phyloP scores from a whole-genome alignment of 1,140 invertebrate genomes.

The Neodiprion lecontei region DNA sequence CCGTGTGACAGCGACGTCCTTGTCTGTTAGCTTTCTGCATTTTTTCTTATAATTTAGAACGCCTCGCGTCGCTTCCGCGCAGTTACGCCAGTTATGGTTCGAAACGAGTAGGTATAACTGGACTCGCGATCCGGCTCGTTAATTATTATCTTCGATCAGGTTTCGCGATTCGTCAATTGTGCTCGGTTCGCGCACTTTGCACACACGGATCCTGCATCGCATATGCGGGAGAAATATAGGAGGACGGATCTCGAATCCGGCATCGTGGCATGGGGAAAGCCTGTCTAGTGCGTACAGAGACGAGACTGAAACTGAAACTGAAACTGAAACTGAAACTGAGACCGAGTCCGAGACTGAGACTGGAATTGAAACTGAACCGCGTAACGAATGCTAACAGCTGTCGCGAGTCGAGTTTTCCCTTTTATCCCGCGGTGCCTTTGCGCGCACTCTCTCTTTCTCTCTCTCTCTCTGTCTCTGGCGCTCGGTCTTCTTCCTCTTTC shows the following conservation, averaged over 20 bases:
- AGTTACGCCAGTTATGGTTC: no score
- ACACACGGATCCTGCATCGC: no score
- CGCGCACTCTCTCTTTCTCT: neutral
- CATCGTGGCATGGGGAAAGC: no score
- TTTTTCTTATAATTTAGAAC: neutral
- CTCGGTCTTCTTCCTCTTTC: neutral
- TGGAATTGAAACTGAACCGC: constrained; percentile 7
- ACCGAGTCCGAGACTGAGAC: neutral
- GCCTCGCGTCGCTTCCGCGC: no score
- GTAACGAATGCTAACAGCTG: constrained; percentile 1
- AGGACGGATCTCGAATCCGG: no score
- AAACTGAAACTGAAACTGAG: neutral
- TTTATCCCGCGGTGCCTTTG: neutral
- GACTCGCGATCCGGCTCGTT: no score
- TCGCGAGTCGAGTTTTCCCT: constrained; percentile 3
- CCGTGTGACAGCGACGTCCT: neutral
- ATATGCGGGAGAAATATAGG: no score
- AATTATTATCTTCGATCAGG: no score
- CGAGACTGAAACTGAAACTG: neutral
- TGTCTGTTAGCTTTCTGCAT: neutral
- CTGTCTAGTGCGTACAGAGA: neutral
- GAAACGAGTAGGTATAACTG: no score
- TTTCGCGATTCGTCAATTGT: no score
- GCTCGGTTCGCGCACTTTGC: no score
- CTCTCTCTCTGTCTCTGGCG: neutral